Conservation (phyloP, 1,140 invertebrate species). For the Platorchestia sp. region DNA sequence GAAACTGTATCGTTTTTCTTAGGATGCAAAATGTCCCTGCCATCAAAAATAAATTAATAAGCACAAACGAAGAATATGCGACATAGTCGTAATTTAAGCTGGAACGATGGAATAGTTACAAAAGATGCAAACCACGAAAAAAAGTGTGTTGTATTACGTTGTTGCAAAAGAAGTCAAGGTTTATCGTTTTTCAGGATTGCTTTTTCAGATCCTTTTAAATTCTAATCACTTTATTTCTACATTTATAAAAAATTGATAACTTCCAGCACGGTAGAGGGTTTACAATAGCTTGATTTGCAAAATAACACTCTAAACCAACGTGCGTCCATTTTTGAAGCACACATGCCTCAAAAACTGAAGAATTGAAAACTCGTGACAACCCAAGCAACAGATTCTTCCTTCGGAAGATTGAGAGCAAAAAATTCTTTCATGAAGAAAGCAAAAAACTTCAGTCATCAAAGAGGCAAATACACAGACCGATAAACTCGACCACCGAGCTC, state of each 20-base stretch:
- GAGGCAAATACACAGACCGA: neutral
- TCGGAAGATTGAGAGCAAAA: neutral
- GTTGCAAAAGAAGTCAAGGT: too few species aligned
- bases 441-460: neutral
- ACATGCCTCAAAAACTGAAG: neutral
- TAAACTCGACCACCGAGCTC: neutral
- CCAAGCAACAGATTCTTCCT: neutral
- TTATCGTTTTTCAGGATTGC: too few species aligned
- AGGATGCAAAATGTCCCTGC: too few species aligned
- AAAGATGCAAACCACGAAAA: too few species aligned
- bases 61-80: too few species aligned
- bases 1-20: too few species aligned
- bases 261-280: too few species aligned
- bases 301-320: neutral
- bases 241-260: neutral
- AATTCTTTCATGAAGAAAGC: neutral
- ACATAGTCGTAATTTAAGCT: too few species aligned
- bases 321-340: neutral
- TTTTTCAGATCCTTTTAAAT: neutral
- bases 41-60: too few species aligned
- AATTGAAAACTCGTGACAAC: neutral
- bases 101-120: too few species aligned
- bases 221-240: neutral
- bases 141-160: too few species aligned
- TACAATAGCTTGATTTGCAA: neutral